Evolutionary conservation across 1,140 invertebrate genomes (phyloP).

Genomic region (Xylocopa sonorina): DNA sequence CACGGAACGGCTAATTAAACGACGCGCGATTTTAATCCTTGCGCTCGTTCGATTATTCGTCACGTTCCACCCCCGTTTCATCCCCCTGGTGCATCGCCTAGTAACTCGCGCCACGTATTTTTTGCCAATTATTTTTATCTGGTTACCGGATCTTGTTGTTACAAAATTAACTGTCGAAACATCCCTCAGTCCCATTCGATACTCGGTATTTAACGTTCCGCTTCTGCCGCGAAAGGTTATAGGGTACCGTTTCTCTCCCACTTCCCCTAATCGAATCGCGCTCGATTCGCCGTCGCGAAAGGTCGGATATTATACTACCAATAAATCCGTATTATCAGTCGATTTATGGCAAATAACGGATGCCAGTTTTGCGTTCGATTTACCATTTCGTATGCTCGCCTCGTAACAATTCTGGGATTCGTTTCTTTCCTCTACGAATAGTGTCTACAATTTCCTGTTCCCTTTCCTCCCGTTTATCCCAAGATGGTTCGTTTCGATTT

Average conservation of each 20-base stretch:
- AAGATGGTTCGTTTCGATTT: too few relatives aligned
- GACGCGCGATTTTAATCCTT: neutral
- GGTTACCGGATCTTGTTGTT: neutral
- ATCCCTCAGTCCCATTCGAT: neutral
- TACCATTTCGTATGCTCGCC: neutral
- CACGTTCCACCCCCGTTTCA: neutral
- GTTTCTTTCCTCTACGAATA: too few relatives aligned
- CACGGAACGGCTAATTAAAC: neutral
- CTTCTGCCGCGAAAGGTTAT: neutral
- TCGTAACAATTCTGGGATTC: too few relatives aligned
- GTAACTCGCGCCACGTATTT: neutral
- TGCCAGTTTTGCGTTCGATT: neutral
- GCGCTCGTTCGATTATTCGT: neutral
- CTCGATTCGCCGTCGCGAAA: neutral
- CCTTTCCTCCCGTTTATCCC: too few relatives aligned
- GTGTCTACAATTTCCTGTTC: too few relatives aligned
- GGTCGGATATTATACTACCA: constrained; percentile 13
- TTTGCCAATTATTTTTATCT: neutral
- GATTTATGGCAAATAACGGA: neutral
- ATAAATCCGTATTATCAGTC: constrained; percentile 9
- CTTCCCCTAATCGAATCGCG: neutral
- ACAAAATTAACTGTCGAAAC: neutral
- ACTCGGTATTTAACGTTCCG: neutral
- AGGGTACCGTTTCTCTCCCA: neutral
- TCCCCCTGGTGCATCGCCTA: too few relatives aligned